Conservation (phyloP, 2,888 invertebrate genomes). For the Athalia cordata region DNA sequence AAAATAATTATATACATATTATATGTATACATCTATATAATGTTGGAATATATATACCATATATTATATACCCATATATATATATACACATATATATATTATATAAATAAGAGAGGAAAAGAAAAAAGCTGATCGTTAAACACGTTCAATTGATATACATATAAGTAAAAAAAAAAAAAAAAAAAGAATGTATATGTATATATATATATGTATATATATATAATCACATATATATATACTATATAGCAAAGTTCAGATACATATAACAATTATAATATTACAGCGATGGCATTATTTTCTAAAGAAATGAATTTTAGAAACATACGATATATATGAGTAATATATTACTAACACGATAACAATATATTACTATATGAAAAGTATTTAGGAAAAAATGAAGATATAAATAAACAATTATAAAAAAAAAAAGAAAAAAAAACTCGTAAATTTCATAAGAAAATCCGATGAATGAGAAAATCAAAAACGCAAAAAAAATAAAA, state of each 20-base stretch:
- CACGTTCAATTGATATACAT: slow-evolving; percentile 45
- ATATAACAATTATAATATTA: slow-evolving; percentile 48
- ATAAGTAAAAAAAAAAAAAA: not conserved
- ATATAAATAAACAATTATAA: too few species aligned
- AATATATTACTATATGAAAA: not conserved
- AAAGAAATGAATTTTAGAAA: slow-evolving; percentile 51
- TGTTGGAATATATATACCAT: slow-evolving; percentile 23
- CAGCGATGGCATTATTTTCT: slow-evolving; percentile 60
- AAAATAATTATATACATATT: slow-evolving; percentile 20
- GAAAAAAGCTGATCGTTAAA: slow-evolving; percentile 35
- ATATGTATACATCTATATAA: slow-evolving; percentile 15
- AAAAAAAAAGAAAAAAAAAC: too few species aligned
- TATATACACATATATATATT: slow-evolving; percentile 28
- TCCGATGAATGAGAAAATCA: slow-evolving; percentile 37
- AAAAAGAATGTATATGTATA: not conserved
- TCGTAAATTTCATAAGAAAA: slow-evolving; percentile 22
- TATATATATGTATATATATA: not conserved
- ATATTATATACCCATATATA: not conserved
- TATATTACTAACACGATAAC: not conserved
- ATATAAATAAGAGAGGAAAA: slow-evolving; percentile 1
- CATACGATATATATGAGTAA: not conserved
- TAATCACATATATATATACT: slow-evolving; percentile 3
- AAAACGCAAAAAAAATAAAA: slow-evolving; percentile 22
- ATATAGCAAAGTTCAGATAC: slow-evolving; percentile 63
- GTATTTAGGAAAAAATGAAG: too few species aligned